phyloP scores from a whole-genome alignment of 2,113 vertebrate species.

The Apeltes quadracus region DNA sequence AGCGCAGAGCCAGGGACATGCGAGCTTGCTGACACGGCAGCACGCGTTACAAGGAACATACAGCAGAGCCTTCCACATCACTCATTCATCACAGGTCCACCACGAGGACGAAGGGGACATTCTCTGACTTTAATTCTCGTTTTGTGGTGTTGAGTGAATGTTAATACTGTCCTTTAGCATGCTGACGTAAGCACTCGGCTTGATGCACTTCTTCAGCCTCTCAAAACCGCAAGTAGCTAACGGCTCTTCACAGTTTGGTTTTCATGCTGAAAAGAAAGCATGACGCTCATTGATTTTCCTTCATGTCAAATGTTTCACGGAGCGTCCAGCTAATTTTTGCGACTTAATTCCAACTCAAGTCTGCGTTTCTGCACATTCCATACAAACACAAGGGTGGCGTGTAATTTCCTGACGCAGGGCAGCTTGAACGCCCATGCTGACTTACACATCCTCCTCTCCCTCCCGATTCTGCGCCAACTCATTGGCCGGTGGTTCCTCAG shows the following conservation, averaged over 20 bases:
- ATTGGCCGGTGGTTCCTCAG: conserved; percentile 18
- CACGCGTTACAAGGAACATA: conserved; percentile 14
- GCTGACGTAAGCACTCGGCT: neutral
- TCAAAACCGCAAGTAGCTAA: neutral
- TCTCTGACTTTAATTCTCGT: neutral
- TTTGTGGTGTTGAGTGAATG: neutral
- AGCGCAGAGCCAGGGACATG: conserved; percentile 12
- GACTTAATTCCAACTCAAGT: neutral
- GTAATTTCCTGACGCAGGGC: conserved; percentile 24
- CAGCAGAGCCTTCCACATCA: conserved; percentile 2
- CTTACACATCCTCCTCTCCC: conserved; percentile 62
- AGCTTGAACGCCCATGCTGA: conserved; percentile 28
- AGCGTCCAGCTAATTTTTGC: neutral
- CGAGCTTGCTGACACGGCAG: conserved; percentile 4
- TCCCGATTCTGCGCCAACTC: conserved; percentile 15
- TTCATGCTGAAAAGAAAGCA: neutral
- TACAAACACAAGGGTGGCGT: neutral
- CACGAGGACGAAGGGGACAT: neutral
- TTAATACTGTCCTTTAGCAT: neutral
- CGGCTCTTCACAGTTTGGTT: neutral
- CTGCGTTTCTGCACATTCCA: neutral
- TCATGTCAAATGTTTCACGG: neutral
- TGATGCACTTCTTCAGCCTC: neutral
- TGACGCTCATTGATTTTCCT: neutral
- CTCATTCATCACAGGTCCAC: neutral